Percentiles rank a stretch among this genome's conserved stretches.
phyloP scores from a whole-genome alignment of 2,113 vertebrate species.

The Zosterops lateralis region DNA sequence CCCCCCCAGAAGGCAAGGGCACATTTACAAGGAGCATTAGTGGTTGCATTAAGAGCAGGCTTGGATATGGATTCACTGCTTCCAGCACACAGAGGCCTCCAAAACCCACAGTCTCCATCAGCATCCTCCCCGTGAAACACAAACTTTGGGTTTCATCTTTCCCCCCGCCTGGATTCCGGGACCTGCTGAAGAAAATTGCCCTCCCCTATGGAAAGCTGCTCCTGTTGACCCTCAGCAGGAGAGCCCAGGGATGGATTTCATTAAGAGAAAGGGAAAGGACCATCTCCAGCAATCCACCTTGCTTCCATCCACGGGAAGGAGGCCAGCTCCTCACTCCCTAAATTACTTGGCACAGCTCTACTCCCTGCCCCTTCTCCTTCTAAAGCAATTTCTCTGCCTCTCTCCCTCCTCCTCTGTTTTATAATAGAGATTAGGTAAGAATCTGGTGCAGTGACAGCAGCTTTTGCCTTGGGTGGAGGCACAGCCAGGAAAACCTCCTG shows the following conservation, averaged over 20 bases:
- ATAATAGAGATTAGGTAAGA: neutral
- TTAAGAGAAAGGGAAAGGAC: neutral
- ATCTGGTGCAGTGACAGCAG: neutral
- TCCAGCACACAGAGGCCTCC: neutral
- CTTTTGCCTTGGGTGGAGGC: neutral
- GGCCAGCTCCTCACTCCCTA: neutral
- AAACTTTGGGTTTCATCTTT: neutral
- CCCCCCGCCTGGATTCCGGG: neutral
- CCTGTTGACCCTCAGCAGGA: neutral
- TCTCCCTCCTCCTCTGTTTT: neutral
- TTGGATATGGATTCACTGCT: neutral
- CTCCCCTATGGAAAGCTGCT: neutral
- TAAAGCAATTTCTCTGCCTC: neutral
- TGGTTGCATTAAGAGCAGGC: neutral
- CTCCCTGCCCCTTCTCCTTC: neutral
- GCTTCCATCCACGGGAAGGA: neutral
- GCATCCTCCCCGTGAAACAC: neutral
- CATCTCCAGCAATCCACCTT: neutral
- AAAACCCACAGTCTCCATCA: accelerated
- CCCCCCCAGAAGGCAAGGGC: neutral
- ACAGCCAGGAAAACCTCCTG: neutral
- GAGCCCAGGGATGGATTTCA: neutral
- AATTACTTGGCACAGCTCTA: constrained; percentile 4
- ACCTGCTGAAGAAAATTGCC: neutral
- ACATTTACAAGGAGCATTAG: neutral